Evolutionary conservation across 1,140 invertebrate genomes (phyloP), one percentile per base, ranked within the genome.

Genomic region (Chironomus striatipennis): DNA sequence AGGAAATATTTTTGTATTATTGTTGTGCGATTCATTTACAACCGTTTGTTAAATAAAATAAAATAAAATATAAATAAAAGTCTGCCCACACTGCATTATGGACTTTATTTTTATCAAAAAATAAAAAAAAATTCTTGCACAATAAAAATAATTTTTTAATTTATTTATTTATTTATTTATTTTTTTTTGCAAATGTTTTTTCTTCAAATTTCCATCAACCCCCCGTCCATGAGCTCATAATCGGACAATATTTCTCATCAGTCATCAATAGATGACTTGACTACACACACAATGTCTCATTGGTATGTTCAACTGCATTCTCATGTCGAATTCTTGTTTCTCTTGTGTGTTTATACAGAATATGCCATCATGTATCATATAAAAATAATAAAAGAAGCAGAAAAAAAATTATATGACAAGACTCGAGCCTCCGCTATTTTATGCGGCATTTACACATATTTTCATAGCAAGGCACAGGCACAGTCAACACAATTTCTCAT

Each of bases 351-450:
- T 57, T 57, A 57, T 57, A 57, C 47, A 57, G 47, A 57, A 57
- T 57, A 57, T 57, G 47, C 47, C 47, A 57, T 57, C 47, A n/a
- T 57, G 47, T 57, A 57, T 57, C 47, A 57, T n/a, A 57, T n/a
- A 12, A 57, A 10, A 47, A 10, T 43, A 10, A 47, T 57, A 57
- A 47, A 15, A 47, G 43, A 15, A 57, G 47, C 12, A 15, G 12
- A 57, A 15, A 57, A 57, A 57, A 12, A 57, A 57, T 57, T 57
- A 57, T 57, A 57, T 57, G 47, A 57, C 47, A 57, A 57, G 47
- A 57, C 47, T 57, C 12, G 47, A 57, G 47, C 9, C 47, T n/a
- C n/a, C n/a, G 47, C 47, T 57, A 57, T n/a, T 57, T 57, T 57
- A 5, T 34, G 47, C 47, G 47, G 47, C 47, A 57, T 57, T 57